A percentile compares a stretch with the other conserved stretches of the same genome.
These are phyloP conservation scores for Atta texana DNA, from an alignment of 1,140 invertebrate genomes.

Conservation along the genomic window DNA sequence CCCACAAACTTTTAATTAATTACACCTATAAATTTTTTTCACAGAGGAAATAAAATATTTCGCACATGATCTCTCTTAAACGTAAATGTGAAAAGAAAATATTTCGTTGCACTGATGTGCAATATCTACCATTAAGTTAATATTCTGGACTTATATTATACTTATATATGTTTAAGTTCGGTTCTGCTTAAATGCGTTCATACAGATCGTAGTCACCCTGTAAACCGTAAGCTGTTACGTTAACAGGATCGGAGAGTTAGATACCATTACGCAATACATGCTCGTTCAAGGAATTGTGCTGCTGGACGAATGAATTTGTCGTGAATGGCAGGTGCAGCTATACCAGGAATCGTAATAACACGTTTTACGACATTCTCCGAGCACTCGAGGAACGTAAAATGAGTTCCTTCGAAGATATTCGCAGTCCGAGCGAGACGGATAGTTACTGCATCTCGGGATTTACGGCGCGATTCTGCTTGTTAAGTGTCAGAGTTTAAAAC, in stretches of 20 bases:
- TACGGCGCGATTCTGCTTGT: constrained; percentile 63
- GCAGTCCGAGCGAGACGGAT: constrained; percentile 15
- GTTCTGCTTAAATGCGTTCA: neutral
- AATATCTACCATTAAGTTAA: constrained; percentile 8
- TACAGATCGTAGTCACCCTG: neutral
- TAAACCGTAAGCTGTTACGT: neutral
- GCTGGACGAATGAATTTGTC: constrained; percentile 54
- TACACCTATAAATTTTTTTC: too few species aligned
- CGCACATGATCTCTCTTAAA: neutral
- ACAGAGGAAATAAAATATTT: neutral
- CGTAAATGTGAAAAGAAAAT: neutral
- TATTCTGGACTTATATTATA: constrained; percentile 19
- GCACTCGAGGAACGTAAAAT: constrained; percentile 62
- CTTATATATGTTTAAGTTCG: constrained; percentile 8
- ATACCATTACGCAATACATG: neutral
- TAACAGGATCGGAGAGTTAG: neutral
- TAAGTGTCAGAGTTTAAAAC: constrained; percentile 57
- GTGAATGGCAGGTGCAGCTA: neutral
- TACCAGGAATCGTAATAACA: constrained; percentile 22
- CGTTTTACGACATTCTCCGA: constrained; percentile 22
- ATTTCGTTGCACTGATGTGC: neutral
- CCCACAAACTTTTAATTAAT: too few species aligned
- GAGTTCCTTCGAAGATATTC: constrained; percentile 41
- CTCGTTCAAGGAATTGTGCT: neutral
- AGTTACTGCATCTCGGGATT: constrained; percentile 51